phyloP scores from a whole-genome alignment of 2,797 vertebrate species.

The Telmatherina bonti region DNA sequence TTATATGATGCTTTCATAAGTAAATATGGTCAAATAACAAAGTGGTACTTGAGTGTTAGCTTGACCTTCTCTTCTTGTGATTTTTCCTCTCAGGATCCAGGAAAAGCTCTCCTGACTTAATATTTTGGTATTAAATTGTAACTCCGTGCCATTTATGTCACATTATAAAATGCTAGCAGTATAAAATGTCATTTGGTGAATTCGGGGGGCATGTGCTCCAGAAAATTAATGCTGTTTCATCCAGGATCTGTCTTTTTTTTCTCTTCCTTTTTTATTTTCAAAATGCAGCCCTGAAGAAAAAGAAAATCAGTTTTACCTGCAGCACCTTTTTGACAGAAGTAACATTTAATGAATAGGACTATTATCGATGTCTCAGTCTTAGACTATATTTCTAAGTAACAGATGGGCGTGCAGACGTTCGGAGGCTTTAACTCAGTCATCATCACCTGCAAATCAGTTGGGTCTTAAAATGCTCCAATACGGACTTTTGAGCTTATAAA shows the following conservation, averaged over 20 bases:
- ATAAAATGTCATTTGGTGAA: slow-evolving; percentile 93
- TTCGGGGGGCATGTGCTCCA: slow-evolving; percentile 91
- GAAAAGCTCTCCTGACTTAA: slow-evolving; percentile 55
- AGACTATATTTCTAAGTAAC: slow-evolving; percentile 50
- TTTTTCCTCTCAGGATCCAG: slow-evolving; percentile 44
- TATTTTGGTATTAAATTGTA: slow-evolving; percentile 95
- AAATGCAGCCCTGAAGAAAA: slow-evolving; percentile 23
- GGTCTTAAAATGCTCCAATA: slow-evolving; percentile 1
- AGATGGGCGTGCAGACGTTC: slow-evolving; percentile 79
- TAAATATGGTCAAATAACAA: slow-evolving; percentile 51
- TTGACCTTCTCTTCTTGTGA: slow-evolving; percentile 54
- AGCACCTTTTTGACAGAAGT: slow-evolving; percentile 92
- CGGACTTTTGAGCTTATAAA: slow-evolving; percentile 27
- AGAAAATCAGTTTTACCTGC: slow-evolving; percentile 25
- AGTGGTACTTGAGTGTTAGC: slow-evolving; percentile 43
- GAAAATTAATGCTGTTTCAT: slow-evolving; percentile 95
- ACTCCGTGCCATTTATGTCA: slow-evolving; percentile 92
- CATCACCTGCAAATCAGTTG: slow-evolving; percentile 21
- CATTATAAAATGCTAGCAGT: slow-evolving; percentile 94
- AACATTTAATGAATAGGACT: slow-evolving; percentile 97
- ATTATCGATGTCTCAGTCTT: slow-evolving; percentile 93
- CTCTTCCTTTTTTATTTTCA: slow-evolving; percentile 96
- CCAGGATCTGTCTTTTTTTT: slow-evolving; percentile 88
- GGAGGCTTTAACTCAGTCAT: slow-evolving; percentile 21
- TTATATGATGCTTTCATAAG: slow-evolving; percentile 27